These are phyloP conservation scores for Epizoanthus rinbou DNA, from an alignment of 92 coral and sea anemone species.

Conservation along the genomic window DNA sequence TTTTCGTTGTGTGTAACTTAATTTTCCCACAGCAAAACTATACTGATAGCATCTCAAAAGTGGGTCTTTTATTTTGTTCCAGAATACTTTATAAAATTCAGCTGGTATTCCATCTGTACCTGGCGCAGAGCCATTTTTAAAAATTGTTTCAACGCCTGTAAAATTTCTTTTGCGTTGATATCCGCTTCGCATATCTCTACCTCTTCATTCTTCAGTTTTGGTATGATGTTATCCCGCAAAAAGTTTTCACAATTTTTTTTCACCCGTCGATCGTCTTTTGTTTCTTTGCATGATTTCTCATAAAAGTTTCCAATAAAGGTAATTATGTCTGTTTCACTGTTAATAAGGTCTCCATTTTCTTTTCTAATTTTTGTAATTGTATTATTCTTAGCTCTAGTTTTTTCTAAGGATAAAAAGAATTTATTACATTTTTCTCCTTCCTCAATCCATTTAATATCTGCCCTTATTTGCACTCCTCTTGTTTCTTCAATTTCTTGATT, in stretches of 20 bases:
- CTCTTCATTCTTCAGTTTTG: not conserved
- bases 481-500: not conserved
- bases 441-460: not conserved
- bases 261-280: conserved; percentile 3
- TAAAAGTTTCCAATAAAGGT: not conserved
- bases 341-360: conserved; percentile 2
- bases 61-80: not conserved
- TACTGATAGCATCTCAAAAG: not conserved
- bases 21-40: conserved; percentile 6
- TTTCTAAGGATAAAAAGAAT: conserved; percentile 4
- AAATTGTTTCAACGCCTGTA: not conserved
- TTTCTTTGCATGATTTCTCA: conserved; percentile 11
- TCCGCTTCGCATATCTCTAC: not conserved
- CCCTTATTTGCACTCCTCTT: not conserved
- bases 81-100: no score
- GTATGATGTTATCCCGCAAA: conserved; percentile 6
- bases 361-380: conserved; percentile 14
- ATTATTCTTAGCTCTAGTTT: conserved; percentile 9
- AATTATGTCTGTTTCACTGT: not conserved
- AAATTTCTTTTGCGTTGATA: not conserved
- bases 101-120: conserved; percentile 5
- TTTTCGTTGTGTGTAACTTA: conserved; percentile 10
- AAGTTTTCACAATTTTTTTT: not conserved
- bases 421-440: not conserved
- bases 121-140: conserved; percentile 8